These are phyloP conservation scores for Eleginops maclovinus DNA, from an alignment of 2,113 vertebrate species.

Conservation along the genomic window DNA sequence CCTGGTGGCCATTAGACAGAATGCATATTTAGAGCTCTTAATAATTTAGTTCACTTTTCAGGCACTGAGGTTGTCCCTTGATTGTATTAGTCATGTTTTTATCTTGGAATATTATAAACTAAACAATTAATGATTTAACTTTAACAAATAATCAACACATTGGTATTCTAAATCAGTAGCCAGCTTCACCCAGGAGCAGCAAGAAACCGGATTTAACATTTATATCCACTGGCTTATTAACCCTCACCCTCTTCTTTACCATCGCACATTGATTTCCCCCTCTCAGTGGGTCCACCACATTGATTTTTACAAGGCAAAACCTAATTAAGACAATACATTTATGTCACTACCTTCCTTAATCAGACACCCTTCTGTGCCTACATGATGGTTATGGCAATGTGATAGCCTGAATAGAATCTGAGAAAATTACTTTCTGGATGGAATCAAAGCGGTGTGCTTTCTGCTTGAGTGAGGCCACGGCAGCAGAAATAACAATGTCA, in stretches of 20 bases:
- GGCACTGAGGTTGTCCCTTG: too few species aligned
- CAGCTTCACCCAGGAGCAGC: background rate
- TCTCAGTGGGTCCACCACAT: background rate
- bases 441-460: conserved; percentile 24
- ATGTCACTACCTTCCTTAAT: conserved; percentile 11
- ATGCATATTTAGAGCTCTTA: too few species aligned
- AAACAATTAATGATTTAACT: background rate
- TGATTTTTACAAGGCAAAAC: background rate
- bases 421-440: conserved; percentile 26
- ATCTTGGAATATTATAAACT: background rate
- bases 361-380: background rate
- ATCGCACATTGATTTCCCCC: background rate
- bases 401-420: background rate
- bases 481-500: conserved; percentile 41
- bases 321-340: conserved; percentile 3
- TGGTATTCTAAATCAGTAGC: background rate
- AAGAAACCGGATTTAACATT: background rate
- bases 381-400: background rate
- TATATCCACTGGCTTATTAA: background rate
- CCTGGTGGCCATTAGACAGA: too few species aligned
- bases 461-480: conserved; percentile 23
- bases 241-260: background rate
- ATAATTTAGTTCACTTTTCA: too few species aligned
- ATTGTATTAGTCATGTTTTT: background rate
- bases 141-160: background rate